Base-by-base conservation (phyloP, 2,888 invertebrate species). In the Idaea dimidiata region DNA sequence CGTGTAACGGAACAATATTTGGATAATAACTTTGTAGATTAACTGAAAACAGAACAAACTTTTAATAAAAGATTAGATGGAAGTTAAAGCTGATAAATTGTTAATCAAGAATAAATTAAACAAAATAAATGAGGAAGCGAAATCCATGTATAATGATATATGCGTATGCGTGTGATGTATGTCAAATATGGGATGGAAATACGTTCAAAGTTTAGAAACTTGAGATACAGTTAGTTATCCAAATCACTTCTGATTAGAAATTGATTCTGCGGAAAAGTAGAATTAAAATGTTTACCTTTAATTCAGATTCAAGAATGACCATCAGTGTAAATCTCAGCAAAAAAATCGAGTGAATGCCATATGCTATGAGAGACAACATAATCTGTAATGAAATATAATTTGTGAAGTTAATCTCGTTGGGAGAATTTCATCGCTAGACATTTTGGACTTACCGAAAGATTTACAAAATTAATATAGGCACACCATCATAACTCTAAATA, bases 351-450 rank as follows among this genome's bases (percentile, higher is more conserved):
- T 43, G 43, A 8, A 43, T 43, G 14, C 8, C 43, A 43, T 43
- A 43, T 43, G 43, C 43, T 7, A 43, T 43, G 43, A 63, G 18
- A 54, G n/a, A 43, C 53, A 43, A 59, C 62, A 70, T 6, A 87
- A 78, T 59, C 84, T 66, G 69, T 72, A 79, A 67, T 83, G 85
- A 31, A 85, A 17, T 1, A 87, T 61, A 66, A 84, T 73, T 16
- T 82, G 85, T 0, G 87, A 83, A 0, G 77, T 72, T 17, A 88
- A 57, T 1, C 84, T 88, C 0, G 88, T 82, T n/a, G n/a, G 14
- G 80, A 70, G 1, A 83, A 67, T n/a, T 86, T 53, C 67, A 85
- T 81, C 16, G 81, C 53, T n/a, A n/a, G n/a, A n/a, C n/a, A n/a
- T n/a, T n/a, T n/a, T n/a, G n/a, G n/a, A n/a, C n/a, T n/a, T n/a